Percentiles rank a stretch among this genome's conserved stretches.
Evolutionary conservation across 2,113 vertebrate genomes (phyloP).

Genomic region (Furnarius figulus): DNA sequence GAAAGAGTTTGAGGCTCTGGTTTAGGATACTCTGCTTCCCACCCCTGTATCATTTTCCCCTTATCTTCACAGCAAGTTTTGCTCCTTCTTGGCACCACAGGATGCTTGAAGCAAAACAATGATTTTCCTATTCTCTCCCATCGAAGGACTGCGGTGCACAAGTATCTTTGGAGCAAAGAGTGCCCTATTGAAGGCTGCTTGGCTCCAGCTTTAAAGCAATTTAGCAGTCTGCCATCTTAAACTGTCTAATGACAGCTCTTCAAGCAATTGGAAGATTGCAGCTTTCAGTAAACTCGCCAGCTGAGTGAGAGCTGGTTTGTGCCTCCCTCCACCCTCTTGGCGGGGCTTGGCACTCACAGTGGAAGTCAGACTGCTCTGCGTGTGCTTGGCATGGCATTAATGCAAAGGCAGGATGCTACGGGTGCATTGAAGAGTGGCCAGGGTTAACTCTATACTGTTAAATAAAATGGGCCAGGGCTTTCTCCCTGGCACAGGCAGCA

Average conservation of each 20-base stretch:
- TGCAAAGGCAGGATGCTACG: not conserved
- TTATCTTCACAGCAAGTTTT: not conserved
- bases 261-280: conserved; percentile 57
- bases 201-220: conserved; percentile 23
- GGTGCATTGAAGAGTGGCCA: not conserved
- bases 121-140: not conserved
- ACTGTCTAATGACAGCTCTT: conserved; percentile 58
- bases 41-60: not conserved
- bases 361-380: not conserved
- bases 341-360: not conserved
- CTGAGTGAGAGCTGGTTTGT: conserved; percentile 12
- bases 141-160: fast-evolving
- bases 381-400: not conserved
- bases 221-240: conserved; percentile 56
- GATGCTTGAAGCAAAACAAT: not conserved
- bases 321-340: not conserved
- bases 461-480: not conserved
- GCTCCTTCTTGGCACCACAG: not conserved
- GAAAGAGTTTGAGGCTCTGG: not conserved
- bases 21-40: not conserved
- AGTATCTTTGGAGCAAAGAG: not conserved
- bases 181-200: not conserved
- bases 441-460: not conserved
- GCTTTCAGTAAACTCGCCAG: conserved; percentile 41
- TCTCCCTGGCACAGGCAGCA: not conserved